Conservation (phyloP, 2,888 invertebrate genomes). For the Phrixothrix hirtus region DNA sequence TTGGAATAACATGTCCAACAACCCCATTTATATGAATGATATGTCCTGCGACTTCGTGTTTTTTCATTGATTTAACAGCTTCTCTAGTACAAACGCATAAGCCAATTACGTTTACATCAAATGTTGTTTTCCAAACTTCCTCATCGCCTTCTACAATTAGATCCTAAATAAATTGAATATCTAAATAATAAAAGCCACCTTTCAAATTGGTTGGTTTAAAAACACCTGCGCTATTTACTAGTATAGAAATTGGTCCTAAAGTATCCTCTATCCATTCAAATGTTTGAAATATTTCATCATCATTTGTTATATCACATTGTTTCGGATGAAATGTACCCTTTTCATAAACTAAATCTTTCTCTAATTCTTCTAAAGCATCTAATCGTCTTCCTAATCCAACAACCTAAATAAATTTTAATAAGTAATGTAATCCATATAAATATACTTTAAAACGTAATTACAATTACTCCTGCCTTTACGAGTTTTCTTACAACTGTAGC, state of each 20-base stretch:
- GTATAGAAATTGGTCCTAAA: conserved; percentile 21
- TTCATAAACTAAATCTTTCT: conserved; percentile 7
- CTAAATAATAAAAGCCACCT: too few relatives aligned
- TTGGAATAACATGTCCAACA: conserved; percentile 18
- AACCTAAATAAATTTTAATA: conserved; percentile 17
- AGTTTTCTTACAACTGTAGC: conserved; percentile 15
- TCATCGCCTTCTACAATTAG: conserved; percentile 36
- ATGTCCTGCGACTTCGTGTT: conserved; percentile 32
- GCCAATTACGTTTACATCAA: conserved; percentile 41
- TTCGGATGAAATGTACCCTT: conserved; percentile 18
- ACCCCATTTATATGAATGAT: conserved; percentile 23
- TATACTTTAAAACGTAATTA: conserved; percentile 1
- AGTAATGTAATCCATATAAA: neutral
- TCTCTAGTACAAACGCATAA: conserved; percentile 35
- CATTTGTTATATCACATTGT: conserved; percentile 20
- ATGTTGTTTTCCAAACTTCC: conserved; percentile 37
- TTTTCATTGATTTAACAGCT: conserved; percentile 38
- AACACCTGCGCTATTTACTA: conserved; percentile 22
- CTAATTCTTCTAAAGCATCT: conserved; percentile 19
- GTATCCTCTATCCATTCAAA: conserved; percentile 23
- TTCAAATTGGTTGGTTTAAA: conserved; percentile 20
- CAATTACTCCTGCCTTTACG: conserved; percentile 21
- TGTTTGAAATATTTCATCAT: conserved; percentile 15
- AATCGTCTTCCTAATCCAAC: conserved; percentile 21
- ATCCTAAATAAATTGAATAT: too few relatives aligned